Evolutionary conservation across 2,797 vertebrate species (phyloP).

Genomic region (Lagodon rhomboides): DNA sequence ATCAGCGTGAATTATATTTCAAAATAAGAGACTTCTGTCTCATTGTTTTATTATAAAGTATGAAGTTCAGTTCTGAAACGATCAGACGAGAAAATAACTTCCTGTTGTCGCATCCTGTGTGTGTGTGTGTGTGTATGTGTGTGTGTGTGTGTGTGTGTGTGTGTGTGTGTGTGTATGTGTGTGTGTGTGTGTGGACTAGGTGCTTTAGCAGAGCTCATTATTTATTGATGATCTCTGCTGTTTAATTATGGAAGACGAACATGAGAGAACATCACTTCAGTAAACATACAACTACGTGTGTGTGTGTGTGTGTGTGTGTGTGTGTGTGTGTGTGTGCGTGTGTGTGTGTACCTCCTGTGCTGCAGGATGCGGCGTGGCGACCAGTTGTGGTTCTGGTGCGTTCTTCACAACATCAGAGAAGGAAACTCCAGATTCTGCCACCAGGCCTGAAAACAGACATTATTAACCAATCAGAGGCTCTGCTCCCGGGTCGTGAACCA

Average conservation of each 20-base stretch:
- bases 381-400: constrained; percentile 84
- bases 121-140: constrained; percentile 8
- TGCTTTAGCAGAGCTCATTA: constrained; percentile 14
- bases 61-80: too few relatives aligned
- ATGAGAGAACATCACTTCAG: constrained; percentile 31
- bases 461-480: constrained; percentile 11
- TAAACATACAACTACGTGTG: constrained; percentile 17
- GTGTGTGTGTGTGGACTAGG: neutral
- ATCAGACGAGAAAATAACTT: too few relatives aligned
- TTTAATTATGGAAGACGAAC: constrained; percentile 38
- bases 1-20: too few relatives aligned
- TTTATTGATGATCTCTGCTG: constrained; percentile 17
- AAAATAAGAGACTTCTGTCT: too few relatives aligned
- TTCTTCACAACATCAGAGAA: constrained; percentile 87
- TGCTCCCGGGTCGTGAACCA: too few relatives aligned
- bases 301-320: neutral
- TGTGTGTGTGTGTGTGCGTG: neutral
- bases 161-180: constrained; percentile 5
- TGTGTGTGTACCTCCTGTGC: constrained; percentile 83
- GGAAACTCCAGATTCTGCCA: constrained; percentile 76
- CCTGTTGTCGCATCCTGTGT: too few relatives aligned
- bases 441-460: constrained; percentile 79
- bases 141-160: constrained; percentile 6
- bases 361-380: constrained; percentile 79
- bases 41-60: too few relatives aligned